Evolutionary conservation across 2,797 vertebrate species (phyloP).

Genomic region (Lemur catta): DNA sequence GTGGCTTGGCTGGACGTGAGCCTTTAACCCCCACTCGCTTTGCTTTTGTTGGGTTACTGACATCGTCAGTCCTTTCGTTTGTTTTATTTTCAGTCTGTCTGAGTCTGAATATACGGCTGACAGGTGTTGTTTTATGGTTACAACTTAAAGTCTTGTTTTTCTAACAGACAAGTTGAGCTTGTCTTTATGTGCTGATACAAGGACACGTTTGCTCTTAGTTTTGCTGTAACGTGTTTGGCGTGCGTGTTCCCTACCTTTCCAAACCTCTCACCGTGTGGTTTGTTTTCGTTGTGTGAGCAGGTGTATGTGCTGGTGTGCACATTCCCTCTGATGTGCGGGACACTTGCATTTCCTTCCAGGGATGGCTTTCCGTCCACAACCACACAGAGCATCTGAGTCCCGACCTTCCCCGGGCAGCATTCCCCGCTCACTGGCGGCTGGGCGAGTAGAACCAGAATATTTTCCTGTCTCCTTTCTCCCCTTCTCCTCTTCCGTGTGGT

Average conservation of each 20-base stretch:
- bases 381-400: background rate
- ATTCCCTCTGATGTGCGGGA: background rate
- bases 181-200: accelerated
- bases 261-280: too few relatives aligned
- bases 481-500: too few relatives aligned
- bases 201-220: background rate
- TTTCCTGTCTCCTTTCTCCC: too few relatives aligned
- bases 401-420: too few relatives aligned
- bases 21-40: accelerated
- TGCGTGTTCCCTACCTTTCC: background rate
- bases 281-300: background rate
- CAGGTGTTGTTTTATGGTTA: background rate
- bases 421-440: background rate
- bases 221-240: accelerated
- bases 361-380: background rate
- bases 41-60: background rate
- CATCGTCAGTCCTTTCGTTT: background rate
- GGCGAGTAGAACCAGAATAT: too few relatives aligned
- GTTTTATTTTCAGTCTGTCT: background rate
- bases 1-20: background rate
- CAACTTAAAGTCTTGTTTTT: too few relatives aligned
- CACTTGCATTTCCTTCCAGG: background rate
- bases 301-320: background rate
- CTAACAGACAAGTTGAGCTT: background rate
- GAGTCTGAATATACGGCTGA: background rate